These are phyloP conservation scores for Drosophila repleta DNA, from an alignment of 1,140 invertebrate species.

Conservation along the genomic window DNA sequence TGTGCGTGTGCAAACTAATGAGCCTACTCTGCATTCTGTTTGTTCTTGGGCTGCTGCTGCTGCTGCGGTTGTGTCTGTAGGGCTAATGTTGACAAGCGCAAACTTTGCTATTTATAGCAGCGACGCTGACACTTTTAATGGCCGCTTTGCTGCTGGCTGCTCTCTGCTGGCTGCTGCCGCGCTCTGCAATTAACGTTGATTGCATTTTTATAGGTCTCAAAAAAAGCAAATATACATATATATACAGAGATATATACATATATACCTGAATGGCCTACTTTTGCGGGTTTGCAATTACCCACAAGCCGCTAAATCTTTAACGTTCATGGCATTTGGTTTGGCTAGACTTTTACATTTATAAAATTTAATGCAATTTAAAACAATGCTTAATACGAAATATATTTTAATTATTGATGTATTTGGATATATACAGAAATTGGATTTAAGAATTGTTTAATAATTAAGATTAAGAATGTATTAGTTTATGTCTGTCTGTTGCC, in stretches of 20 bases:
- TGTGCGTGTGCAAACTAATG: constrained; percentile 53
- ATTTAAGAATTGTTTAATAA: too few relatives aligned
- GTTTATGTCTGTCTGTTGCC: too few relatives aligned
- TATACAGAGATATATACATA: too few relatives aligned
- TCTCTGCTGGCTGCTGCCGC: background rate
- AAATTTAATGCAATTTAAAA: too few relatives aligned
- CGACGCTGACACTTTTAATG: constrained; percentile 55
- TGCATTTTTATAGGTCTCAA: constrained; percentile 65
- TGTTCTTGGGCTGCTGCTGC: constrained; percentile 3
- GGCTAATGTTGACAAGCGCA: constrained; percentile 49
- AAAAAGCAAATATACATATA: constrained; percentile 9
- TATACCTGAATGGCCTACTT: constrained; percentile 32
- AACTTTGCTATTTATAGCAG: constrained; percentile 47
- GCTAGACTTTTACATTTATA: too few relatives aligned
- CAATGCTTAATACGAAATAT: too few relatives aligned
- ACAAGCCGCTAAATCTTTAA: background rate
- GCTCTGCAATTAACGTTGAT: constrained; percentile 69
- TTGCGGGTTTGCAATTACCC: constrained; percentile 23
- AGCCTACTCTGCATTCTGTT: constrained; percentile 49
- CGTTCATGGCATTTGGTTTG: background rate
- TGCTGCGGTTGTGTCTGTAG: constrained; percentile 30
- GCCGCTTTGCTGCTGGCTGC: constrained; percentile 31
- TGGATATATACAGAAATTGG: too few relatives aligned
- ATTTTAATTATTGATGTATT: too few relatives aligned
- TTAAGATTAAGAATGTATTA: too few relatives aligned